Evolutionary conservation across 1,140 invertebrate genomes (phyloP), one percentile per base, ranked within the genome.

Genomic region (Trachelipus rathkii): DNA sequence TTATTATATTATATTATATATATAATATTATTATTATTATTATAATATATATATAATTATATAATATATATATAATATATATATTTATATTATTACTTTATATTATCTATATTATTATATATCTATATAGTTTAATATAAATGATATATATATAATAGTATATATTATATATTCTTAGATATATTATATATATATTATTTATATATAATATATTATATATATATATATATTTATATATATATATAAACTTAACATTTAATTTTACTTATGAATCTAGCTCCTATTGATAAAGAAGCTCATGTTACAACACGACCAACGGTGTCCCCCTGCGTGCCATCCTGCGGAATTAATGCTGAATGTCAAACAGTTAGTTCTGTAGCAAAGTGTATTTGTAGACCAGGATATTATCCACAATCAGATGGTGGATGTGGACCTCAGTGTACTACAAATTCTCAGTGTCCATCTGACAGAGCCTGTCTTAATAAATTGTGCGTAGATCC

Each of bases 351-450:
- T 76, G 79, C 82, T 6, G 67, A 78, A 23, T 83, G 82, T 66
- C 75, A 79, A 66, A 74, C 82, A 21, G 72, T 71, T 44, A 82
- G 82, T 72, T 73, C 76, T 0, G 67, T 79, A 6, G 72, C 74
- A 13, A 78, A 79, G 15, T 85, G 85, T 72, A 44, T 82, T 24
- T 85, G 84, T 74, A 44, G 73, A 5, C 80, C 82, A 11, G 83
- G 84, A 23, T 84, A 84, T 77, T 79, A 82, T 44, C 84, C 85
- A 10, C 81, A 85, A 24, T 74, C 79, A 77, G 90, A 93, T 43
- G 93, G 93, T 71, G 92, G 93, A 84, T 96, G 94, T 82, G 90
- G 90, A 81, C 88, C 93, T 23, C 92, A 94, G 86, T 96, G 95
- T 86, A 90, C 89, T 81, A 85, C 87, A 5, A 91, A 96, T 83